phyloP scores from a whole-genome alignment of 1,140 invertebrate genomes.

The Papilio xuthus region DNA sequence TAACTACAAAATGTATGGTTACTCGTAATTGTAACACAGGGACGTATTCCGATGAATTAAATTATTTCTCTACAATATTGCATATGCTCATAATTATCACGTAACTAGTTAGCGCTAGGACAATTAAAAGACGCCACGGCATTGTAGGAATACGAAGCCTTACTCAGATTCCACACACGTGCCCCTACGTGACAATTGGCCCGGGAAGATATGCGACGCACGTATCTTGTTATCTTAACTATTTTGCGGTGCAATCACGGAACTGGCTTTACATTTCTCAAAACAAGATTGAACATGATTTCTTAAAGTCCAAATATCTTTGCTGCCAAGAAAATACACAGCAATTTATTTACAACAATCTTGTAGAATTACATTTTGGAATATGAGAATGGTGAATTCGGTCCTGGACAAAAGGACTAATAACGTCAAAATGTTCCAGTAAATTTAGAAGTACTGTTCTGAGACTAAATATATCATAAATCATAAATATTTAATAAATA shows the following conservation, averaged over 20 bases:
- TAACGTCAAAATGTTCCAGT: background rate
- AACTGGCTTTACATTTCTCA: constrained; percentile 25
- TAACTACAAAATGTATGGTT: background rate
- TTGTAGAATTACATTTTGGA: background rate
- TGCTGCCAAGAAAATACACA: background rate
- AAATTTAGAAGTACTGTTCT: no score
- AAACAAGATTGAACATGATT: constrained; percentile 28
- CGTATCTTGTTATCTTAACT: constrained; percentile 38
- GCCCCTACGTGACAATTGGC: constrained; percentile 37
- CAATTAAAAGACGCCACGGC: constrained; percentile 32
- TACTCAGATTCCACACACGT: constrained; percentile 35
- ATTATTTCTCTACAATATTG: constrained; percentile 14
- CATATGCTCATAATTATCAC: constrained; percentile 26
- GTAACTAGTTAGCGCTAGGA: constrained; percentile 25
- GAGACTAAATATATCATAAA: no score
- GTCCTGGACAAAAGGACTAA: background rate
- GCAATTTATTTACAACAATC: background rate
- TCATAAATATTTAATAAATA: no score
- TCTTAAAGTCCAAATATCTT: background rate
- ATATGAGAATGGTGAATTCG: background rate
- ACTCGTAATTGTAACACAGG: background rate
- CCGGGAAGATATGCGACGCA: constrained; percentile 33
- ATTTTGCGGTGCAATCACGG: constrained; percentile 38
- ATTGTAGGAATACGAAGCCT: constrained; percentile 34
- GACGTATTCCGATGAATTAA: background rate